Evolutionary conservation across 2,113 vertebrate species (phyloP), one percentile per base, ranked within the genome.

Genomic region (Pelmatolapia mariae): DNA sequence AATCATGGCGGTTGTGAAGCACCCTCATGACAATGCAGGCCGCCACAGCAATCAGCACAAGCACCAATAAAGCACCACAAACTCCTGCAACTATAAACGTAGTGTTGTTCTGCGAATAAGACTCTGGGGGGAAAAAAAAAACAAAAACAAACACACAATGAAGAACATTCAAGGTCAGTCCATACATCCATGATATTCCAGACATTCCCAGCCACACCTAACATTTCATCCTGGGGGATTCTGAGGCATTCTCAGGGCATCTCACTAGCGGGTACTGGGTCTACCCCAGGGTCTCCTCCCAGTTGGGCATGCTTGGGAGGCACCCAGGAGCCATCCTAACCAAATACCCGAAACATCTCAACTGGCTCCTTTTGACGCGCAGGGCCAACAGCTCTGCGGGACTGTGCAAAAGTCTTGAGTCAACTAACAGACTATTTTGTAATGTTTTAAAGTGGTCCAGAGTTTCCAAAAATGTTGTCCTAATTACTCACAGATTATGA

Each of bases 1-100:
- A 99, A 61, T 97, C 96, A 54, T 96, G 97, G 89, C 96, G 97
- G 43, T 95, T 95, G 90, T 95, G 97, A 82, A 96, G 97, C 94
- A 97, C 96, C 95, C 96, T 97, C 86, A 97, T 96, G 89, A 96
- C 92, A 40, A 98, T 80, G 92, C 97, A 98, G 90, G 96, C 96
- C 10, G 96, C 93, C 47, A 96, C 94, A 53, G 97, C 94, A 90
- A 99, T 95, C 91, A 97, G 90, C 73, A 97, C 88, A 86, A 98
- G 95, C 53, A 97, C 95, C 3, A 97, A 88, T 54, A 97, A 91
- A 81, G 96, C 97, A 3, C 97, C 97, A 29, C 97, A 96, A 15
- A 97, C 97, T 11, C 95, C 96, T 18, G 97, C 97, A 22, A 97
- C 95, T 90, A 99, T 97, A 22, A 97, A 88, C 80, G 94, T 94